Evolutionary conservation across 2,888 invertebrate species (phyloP), one percentile per base, ranked within the genome.

Genomic region (Peribatodes rhomboidaria): DNA sequence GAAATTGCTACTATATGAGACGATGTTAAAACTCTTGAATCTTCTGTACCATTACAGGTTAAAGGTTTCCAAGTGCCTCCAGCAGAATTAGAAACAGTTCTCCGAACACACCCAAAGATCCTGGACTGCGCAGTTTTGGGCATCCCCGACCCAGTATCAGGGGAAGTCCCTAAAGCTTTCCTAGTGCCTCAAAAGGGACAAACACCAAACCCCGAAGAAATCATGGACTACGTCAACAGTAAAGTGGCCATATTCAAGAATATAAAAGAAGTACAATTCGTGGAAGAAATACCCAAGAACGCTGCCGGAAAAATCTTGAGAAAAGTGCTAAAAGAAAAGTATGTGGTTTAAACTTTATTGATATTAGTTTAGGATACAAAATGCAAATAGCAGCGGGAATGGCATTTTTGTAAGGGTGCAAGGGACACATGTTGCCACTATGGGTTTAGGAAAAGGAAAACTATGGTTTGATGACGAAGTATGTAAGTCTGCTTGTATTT

Each of bases 121-220:
- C 82, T 93, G 2, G 98, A 98, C 79, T 97, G 96, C 0, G 98
- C 97, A 0, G 98, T 98, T 0, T 87, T 98, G 67, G 98, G 98
- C 0, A 88, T 97, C n/a, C 95, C 96, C 0, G 95, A 97, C 76
- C 89, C 93, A 0, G 79, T 94, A 14, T 90, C 92, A n/a, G 98
- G 98, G 0, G 98, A 98, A 87, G 92, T 95, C 0, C 98, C 98
- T 0, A 95, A 95, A 75, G 98, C 97, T 0, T 96, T 96, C 79
- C 85, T 98, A 1, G 95, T 97, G 0, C 75, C 89, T 0, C 95
- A 90, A 47, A 76, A 82, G 3, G 87, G 86, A 2, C 84, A 95
- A 8, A 92, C 85, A 0, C 4, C 86, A 0, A 64, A 70, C 1
- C 89, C 91, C 8, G 94, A 95, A 3, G 95, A 96, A 27, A 88